Evolutionary conservation across 2,888 invertebrate genomes (phyloP).

Genomic region (Lingula anatina): DNA sequence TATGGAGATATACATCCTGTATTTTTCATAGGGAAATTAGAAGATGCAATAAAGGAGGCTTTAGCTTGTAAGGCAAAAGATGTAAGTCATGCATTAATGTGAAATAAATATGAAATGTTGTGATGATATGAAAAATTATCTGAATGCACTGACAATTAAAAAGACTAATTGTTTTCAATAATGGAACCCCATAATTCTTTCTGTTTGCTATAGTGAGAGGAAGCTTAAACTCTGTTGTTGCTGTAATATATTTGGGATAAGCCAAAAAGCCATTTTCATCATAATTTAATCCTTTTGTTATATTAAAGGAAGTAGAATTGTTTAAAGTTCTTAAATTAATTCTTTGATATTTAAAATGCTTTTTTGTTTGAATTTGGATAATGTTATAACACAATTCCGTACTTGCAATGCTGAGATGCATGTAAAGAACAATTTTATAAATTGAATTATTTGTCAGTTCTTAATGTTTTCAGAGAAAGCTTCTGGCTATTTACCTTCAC

Average conservation of each 20-base stretch:
- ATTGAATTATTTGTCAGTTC: slow-evolving; percentile 12
- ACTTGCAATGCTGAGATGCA: not conserved
- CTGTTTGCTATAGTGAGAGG: not conserved
- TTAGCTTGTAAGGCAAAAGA: slow-evolving; percentile 85
- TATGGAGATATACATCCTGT: slow-evolving; percentile 83
- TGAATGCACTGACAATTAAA: not conserved
- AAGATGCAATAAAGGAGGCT: slow-evolving; percentile 85
- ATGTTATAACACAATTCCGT: not conserved
- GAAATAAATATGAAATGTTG: too few relatives aligned
- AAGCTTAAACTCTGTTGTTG: too few relatives aligned
- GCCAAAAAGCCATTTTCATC: too few relatives aligned
- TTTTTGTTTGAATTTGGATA: not conserved
- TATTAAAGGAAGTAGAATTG: too few relatives aligned
- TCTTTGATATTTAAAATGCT: too few relatives aligned
- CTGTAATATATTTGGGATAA: too few relatives aligned
- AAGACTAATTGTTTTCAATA: too few relatives aligned
- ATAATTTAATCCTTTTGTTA: too few relatives aligned
- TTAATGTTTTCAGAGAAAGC: slow-evolving; percentile 78
- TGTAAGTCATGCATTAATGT: slow-evolving; percentile 61
- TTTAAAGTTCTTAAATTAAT: not conserved
- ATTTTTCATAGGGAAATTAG: slow-evolving; percentile 86
- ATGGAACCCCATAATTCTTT: not conserved
- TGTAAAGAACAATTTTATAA: not conserved
- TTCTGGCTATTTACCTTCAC: slow-evolving; percentile 91
- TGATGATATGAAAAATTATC: too few relatives aligned